Percentiles rank a stretch among this genome's conserved stretches.
Conservation (phyloP, 2,113 vertebrate genomes). For the Gymnarchus niloticus region DNA sequence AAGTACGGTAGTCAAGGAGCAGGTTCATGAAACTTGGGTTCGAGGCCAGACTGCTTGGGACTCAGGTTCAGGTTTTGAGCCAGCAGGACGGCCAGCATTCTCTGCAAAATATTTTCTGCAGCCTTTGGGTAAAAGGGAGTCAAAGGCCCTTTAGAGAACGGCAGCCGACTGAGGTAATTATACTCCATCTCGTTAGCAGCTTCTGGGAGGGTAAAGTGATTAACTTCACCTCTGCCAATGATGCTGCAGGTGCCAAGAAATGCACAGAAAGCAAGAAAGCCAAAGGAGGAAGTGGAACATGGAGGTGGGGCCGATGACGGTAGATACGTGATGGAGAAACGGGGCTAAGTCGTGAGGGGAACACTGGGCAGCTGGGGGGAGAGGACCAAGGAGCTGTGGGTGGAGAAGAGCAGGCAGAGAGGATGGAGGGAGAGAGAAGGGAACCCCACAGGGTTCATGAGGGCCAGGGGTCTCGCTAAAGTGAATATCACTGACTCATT, state of each 20-base stretch:
- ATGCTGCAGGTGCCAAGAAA: constrained; percentile 32
- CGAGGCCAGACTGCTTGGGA: too few relatives aligned
- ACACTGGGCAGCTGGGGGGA: background rate
- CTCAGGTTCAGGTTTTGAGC: constrained; percentile 43
- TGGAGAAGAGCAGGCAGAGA: background rate
- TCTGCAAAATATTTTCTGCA: constrained; percentile 32
- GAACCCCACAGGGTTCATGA: too few relatives aligned
- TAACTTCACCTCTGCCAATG: constrained; percentile 45
- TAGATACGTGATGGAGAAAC: constrained; percentile 40
- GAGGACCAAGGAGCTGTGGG: too few relatives aligned
- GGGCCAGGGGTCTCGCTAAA: too few relatives aligned
- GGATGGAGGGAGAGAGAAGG: background rate
- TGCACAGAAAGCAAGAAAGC: constrained; percentile 36
- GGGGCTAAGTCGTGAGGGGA: constrained; percentile 27
- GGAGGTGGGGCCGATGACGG: constrained; percentile 32
- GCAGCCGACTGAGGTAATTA: background rate
- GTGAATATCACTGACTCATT: too few relatives aligned
- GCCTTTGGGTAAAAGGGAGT: constrained; percentile 33
- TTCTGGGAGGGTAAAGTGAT: constrained; percentile 49
- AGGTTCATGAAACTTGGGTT: too few relatives aligned
- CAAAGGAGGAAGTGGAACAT: background rate
- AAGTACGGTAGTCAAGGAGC: too few relatives aligned
- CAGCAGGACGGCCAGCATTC: constrained; percentile 31
- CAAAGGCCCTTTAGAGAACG: background rate
- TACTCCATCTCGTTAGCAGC: constrained; percentile 35